phyloP scores from a whole-genome alignment of 2,113 vertebrate genomes.

The Chionomys nivalis region DNA sequence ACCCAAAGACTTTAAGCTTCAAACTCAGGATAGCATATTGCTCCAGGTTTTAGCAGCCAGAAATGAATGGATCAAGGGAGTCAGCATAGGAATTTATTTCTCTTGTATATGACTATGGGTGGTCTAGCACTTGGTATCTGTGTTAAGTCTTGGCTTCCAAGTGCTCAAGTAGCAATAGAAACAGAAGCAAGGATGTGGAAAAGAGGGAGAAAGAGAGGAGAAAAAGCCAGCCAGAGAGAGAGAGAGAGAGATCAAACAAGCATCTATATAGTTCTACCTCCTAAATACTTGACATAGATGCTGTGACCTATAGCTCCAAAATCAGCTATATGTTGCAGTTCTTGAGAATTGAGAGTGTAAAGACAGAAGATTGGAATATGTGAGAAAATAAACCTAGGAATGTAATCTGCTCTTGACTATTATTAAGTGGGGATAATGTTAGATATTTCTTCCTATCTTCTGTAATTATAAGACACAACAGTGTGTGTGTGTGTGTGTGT shows the following conservation, averaged over 20 bases:
- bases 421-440: not conserved
- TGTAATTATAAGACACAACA: not conserved
- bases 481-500: not conserved
- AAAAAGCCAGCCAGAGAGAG: not conserved
- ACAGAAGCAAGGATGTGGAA: not conserved
- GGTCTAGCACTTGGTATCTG: not conserved
- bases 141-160: not conserved
- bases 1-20: not conserved
- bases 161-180: not conserved
- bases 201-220: no score
- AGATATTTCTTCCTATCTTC: not conserved
- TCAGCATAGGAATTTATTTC: not conserved
- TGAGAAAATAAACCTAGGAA: not conserved
- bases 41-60: not conserved
- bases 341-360: not conserved
- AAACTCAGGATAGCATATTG: not conserved
- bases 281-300: no score
- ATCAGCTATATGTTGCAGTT: not conserved
- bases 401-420: not conserved
- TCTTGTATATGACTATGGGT: not conserved
- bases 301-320: not conserved
- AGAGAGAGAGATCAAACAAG: not conserved
- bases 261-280: not conserved
- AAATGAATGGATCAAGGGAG: not conserved
- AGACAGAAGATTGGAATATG: not conserved